phyloP scores from a whole-genome alignment of 1,140 invertebrate genomes.

The Dendrolimus kikuchii region DNA sequence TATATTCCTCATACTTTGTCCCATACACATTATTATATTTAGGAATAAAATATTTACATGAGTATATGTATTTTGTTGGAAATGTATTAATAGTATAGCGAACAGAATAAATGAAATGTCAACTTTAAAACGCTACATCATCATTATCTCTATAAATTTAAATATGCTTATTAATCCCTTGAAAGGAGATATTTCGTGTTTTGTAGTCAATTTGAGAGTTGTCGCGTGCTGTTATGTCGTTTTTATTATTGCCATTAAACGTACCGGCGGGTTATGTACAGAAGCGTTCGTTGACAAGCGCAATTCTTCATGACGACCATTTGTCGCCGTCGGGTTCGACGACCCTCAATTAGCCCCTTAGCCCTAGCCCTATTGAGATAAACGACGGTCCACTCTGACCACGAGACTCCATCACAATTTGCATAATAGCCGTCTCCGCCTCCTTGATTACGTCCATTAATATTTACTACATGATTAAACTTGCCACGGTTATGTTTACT shows the following conservation, averaged over 20 bases:
- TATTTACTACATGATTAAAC: slow-evolving; percentile 30
- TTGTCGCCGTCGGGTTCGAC: slow-evolving; percentile 29
- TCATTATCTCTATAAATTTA: no score
- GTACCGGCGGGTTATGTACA: slow-evolving; percentile 5
- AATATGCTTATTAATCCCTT: no score
- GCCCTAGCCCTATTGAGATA: slow-evolving; percentile 41
- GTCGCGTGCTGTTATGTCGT: no score
- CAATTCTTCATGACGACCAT: slow-evolving; percentile 28
- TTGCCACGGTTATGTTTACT: slow-evolving; percentile 18
- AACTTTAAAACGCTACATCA: no score
- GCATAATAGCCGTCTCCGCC: slow-evolving; percentile 35
- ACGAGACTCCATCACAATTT: slow-evolving; percentile 32
- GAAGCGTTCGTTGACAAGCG: slow-evolving; percentile 14
- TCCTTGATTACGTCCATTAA: slow-evolving; percentile 32
- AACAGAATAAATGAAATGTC: no score
- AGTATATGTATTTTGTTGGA: no score
- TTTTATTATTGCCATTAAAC: background rate
- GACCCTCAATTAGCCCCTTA: slow-evolving; percentile 40
- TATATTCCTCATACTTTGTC: no score
- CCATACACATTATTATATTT: no score
- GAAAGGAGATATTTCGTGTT: no score
- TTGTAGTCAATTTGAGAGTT: no score
- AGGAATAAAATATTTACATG: no score
- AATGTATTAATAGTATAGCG: no score
- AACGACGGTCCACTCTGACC: slow-evolving; percentile 25